These are phyloP conservation scores for Ischnura elegans DNA, from an alignment of 2,888 invertebrate species.

Conservation along the genomic window DNA sequence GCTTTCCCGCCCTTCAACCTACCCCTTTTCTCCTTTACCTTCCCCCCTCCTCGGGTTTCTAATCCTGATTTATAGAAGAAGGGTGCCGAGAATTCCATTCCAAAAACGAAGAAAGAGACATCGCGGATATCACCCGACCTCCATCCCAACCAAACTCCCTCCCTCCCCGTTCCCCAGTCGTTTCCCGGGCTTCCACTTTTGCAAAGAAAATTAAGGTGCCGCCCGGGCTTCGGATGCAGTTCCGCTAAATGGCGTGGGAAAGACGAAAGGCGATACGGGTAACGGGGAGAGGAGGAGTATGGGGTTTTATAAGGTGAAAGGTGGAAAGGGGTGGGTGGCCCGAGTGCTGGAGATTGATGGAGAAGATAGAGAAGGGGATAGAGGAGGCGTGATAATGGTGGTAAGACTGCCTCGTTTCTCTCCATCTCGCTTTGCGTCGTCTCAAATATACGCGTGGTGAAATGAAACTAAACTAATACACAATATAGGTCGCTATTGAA, in stretches of 20 bases:
- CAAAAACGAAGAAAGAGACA: conserved; percentile 36
- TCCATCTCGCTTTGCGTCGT: too few relatives aligned
- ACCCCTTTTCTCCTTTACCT: background rate
- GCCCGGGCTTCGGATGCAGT: conserved; percentile 19
- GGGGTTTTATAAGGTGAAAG: conserved; percentile 32
- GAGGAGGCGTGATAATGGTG: background rate
- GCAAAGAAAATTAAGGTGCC: conserved; percentile 34
- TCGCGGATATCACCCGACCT: background rate
- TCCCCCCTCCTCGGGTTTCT: background rate
- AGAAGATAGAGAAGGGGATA: background rate
- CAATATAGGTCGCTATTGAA: too few relatives aligned
- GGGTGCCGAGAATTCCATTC: conserved; percentile 44
- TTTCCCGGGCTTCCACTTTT: conserved; percentile 35
- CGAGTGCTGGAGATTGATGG: background rate
- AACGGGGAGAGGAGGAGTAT: background rate
- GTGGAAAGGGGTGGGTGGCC: background rate
- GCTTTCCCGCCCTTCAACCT: too few relatives aligned
- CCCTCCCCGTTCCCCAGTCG: background rate
- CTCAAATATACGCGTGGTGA: too few relatives aligned
- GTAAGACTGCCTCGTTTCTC: too few relatives aligned
- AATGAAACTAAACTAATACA: too few relatives aligned
- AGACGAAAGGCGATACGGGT: conserved; percentile 24
- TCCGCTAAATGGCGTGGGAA: conserved; percentile 31
- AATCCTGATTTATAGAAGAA: conserved; percentile 45
- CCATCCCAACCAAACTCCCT: background rate